Base-by-base conservation (phyloP, 2,113 vertebrate genomes). In the Zosterops japonicus region DNA sequence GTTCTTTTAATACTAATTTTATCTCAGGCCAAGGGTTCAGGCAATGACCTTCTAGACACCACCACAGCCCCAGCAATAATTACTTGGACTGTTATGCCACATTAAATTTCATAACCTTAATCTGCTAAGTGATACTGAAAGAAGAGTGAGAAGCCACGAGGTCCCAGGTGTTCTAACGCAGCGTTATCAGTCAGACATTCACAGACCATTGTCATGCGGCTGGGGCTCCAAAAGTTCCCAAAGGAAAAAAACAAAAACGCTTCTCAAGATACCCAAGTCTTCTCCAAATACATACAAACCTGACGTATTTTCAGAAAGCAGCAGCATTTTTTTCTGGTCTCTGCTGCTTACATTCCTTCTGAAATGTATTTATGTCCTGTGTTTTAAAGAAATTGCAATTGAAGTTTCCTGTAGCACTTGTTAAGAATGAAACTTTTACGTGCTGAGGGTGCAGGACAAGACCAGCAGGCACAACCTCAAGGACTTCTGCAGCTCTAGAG, bases 181-280 rank as follows among this genome's bases (percentile, higher is more conserved):
- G 28, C 0, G 0, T 41, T 75, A 69, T 14, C 5, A 1, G 27
- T 52, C 41, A 74, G 57, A 46, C 6, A 29, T 20, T 79, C 65
- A 68, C 31, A 36, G 53, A 46, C 10, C 4, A 2, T 10, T 5
- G 0, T 8, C 39, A 12, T 1, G 2, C 39, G 79, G 16, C 18
- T 28, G 27, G 17, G 29, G 25, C 7, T 76, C 20, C 10, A 23
- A 61, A 67, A 27, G 24, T 7, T 86, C 59, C 78, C 56, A 59
- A 7, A 2, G 3, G 24, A 79, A 80, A 83, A 80, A 59, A 9
- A 63, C 60, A 56, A 72, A 76, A 83, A 31, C 12, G 25, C 17
- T 56, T 90, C 21, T 59, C 6, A 3, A 63, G 41, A 53, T 64
- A 49, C 2, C 53, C 39, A 65, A 50, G 25, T 27, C 74, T 61